A percentile compares a stretch with the other conserved stretches of the same genome.
These are phyloP conservation scores for Corynorhinus townsendii DNA, from an alignment of 2,113 vertebrate genomes.

Conservation along the genomic window DNA sequence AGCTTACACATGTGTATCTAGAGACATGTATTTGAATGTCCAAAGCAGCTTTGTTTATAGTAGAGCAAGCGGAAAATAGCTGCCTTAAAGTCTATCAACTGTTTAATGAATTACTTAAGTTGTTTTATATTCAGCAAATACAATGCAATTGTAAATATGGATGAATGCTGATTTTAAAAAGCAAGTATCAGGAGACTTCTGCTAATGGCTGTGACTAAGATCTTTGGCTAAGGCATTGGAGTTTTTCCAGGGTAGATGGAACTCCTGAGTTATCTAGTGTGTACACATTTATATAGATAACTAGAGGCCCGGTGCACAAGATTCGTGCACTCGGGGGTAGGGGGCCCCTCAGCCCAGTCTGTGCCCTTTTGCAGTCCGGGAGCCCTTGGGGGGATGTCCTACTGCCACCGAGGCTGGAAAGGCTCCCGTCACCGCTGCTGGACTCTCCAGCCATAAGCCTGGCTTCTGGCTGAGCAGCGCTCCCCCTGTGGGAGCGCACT, in stretches of 20 bases:
- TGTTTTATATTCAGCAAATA: not conserved
- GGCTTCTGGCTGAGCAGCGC: too few species aligned
- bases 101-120: not conserved
- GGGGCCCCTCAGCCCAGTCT: too few species aligned
- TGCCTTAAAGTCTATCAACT: not conserved
- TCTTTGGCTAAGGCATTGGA: not conserved
- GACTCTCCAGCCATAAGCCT: too few species aligned
- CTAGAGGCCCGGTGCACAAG: too few species aligned
- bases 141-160: not conserved
- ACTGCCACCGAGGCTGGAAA: too few species aligned
- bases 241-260: not conserved
- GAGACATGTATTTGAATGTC: conserved; percentile 8
- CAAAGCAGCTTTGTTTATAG: conserved; percentile 14
- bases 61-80: not conserved
- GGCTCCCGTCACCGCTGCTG: too few species aligned
- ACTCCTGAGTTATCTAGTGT: not conserved
- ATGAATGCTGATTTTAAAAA: conserved; percentile 12
- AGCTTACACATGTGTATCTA: not conserved
- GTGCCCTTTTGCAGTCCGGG: too few species aligned
- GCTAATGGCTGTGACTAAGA: not conserved
- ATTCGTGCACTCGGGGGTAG: too few species aligned
- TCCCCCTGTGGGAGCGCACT: too few species aligned
- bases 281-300: not conserved
- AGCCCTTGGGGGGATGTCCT: too few species aligned
- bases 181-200: not conserved